Percentiles rank a stretch among this genome's conserved stretches.
Conservation (phyloP, 2,888 invertebrate genomes). For the Monopis laevigella region DNA sequence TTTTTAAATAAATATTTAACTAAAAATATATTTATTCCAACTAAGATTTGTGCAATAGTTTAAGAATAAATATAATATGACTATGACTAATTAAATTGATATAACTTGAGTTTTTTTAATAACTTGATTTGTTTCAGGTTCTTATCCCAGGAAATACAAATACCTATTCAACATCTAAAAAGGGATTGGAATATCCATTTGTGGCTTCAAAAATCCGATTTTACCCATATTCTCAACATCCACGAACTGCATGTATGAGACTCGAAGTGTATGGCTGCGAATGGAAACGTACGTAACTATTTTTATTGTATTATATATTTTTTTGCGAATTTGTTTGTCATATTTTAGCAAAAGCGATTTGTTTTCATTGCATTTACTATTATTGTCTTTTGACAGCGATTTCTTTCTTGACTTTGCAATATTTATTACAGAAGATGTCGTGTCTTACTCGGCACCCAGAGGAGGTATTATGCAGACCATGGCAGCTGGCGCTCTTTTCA, state of each 20-base stretch:
- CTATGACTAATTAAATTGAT: too few species aligned
- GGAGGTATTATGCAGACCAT: conserved; percentile 72
- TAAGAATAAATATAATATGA: too few species aligned
- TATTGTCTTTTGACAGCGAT: too few species aligned
- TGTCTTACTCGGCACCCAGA: conserved; percentile 73
- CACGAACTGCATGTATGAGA: conserved; percentile 90
- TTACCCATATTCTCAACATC: conserved; percentile 86
- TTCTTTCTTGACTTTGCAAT: too few species aligned
- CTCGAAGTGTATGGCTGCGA: conserved; percentile 90
- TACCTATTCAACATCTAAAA: conserved; percentile 76
- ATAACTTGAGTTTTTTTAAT: too few species aligned
- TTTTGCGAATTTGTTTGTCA: not conserved
- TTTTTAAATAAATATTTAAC: too few species aligned
- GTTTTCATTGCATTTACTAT: too few species aligned
- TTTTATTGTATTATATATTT: conserved; percentile 20
- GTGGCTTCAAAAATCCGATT: conserved; percentile 87
- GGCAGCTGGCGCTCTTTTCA: conserved; percentile 74
- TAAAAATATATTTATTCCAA: too few species aligned
- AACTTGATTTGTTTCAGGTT: conserved; percentile 57
- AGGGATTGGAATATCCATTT: conserved; percentile 83
- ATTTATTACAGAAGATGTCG: conserved; percentile 71
- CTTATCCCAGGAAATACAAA: conserved; percentile 80
- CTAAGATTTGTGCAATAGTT: too few species aligned
- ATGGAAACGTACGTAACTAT: conserved; percentile 67
- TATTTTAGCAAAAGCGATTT: too few species aligned